Conservation (phyloP, 2,888 invertebrate species). For the Synanthedon andrenaeformis region DNA sequence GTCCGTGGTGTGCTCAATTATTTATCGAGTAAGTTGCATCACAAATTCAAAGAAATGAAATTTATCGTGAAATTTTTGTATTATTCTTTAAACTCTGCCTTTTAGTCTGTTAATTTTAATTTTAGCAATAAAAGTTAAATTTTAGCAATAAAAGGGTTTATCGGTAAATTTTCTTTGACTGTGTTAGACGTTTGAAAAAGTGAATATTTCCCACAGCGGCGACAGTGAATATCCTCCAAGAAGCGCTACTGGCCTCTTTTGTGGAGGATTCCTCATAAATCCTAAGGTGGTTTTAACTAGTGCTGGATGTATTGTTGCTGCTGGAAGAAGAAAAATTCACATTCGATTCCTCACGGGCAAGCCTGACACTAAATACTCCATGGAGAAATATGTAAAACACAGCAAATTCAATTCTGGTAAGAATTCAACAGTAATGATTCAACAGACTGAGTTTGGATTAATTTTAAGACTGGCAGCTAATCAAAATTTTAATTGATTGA, state of each 20-base stretch:
- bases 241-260: constrained; percentile 1
- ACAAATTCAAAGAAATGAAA: no score
- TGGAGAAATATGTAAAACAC: constrained; percentile 1
- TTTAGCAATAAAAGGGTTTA: no score
- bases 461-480: no score
- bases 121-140: no score
- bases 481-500: no score
- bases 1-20: neutral
- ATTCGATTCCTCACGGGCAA: neutral
- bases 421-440: neutral
- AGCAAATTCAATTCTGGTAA: constrained; percentile 4
- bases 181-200: neutral
- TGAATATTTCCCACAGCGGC: constrained; percentile 1
- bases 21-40: neutral
- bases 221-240: constrained; percentile 3
- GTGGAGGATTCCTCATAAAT: constrained; percentile 3
- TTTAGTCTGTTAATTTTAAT: no score
- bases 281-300: constrained; percentile 2
- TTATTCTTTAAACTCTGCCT: no score
- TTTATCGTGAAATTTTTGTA: no score
- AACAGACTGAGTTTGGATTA: neutral
- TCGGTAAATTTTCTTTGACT: no score
- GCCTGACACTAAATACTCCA: neutral
- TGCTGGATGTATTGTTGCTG: constrained; percentile 1
- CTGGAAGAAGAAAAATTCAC: neutral